Base-by-base conservation (phyloP, 2,113 vertebrate species). In the Scartelaos histophorus region DNA sequence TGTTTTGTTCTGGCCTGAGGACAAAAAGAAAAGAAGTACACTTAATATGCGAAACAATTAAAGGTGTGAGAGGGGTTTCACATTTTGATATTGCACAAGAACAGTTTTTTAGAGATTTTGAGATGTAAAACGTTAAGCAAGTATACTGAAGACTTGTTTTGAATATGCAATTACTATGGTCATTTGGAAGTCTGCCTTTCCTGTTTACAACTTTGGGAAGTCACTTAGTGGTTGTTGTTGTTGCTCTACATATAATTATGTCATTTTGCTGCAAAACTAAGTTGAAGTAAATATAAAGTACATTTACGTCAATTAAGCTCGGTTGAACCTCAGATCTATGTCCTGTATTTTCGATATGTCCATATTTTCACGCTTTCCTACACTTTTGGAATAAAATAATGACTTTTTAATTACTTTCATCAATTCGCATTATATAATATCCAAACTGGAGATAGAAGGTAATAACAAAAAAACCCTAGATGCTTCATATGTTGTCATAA, bases 21-120 rank as follows among this genome's bases (percentile, higher is more conserved):
- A 95, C 88, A 95, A 93, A 95, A 94, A 94, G 93, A 92, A 95
- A 95, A 96, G 96, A 98, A 98, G 94, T 94, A 93, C 29, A 76
- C 24, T 74, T 95, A 95, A 94, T 93, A 94, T 91, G 91, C 92
- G 95, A 11, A 56, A 98, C 95, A 98, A 98, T 97, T 94, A 96
- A 96, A 98, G 96, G 95, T 96, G 95, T 60, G 94, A 95, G 97
- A 97, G 96, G 96, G 97, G 96, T 96, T 98, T 97, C 94, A 95
- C 94, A 94, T 53, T 56, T 43, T 43, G 1, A 43, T 43, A 10
- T 43, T 43, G 38, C 10, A 11, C 10, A 43, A 43, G 49, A 19
- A 17, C 16, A 16, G 15, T n/a, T 70, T 95, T 93, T 92, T 89
- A 68, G 91, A 66, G 35, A 93, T 87, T 90, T 94, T 96, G 95